Percentiles rank a stretch among this genome's conserved stretches.
These are phyloP conservation scores for Taenaris catops DNA, from an alignment of 2,888 invertebrate genomes.

Conservation along the genomic window DNA sequence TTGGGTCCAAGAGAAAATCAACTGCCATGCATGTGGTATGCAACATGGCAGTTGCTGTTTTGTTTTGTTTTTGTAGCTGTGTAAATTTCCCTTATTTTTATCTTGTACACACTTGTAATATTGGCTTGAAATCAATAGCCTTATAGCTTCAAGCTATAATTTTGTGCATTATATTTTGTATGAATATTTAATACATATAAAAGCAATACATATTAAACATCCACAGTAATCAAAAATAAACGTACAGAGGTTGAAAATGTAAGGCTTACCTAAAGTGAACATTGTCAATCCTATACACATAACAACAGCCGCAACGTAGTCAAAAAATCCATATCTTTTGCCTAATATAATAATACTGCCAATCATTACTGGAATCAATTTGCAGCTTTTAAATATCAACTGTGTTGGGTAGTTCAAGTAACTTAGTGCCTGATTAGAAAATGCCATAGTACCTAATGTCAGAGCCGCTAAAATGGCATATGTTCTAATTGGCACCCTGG, in stretches of 20 bases:
- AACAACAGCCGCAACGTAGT: slow-evolving; percentile 89
- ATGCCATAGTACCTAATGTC: slow-evolving; percentile 96
- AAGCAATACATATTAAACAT: too few species aligned
- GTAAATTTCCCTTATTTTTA: too few species aligned
- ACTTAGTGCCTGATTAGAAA: slow-evolving; percentile 96
- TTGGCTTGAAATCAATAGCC: too few species aligned
- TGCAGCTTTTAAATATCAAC: slow-evolving; percentile 98
- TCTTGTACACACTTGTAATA: too few species aligned
- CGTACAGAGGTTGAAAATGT: too few species aligned
- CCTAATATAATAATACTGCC: slow-evolving; percentile 96
- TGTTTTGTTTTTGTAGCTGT: too few species aligned
- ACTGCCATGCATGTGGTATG: too few species aligned
- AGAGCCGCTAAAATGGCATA: slow-evolving; percentile 91
- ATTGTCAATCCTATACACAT: slow-evolving; percentile 95
- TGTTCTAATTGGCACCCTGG: slow-evolving; percentile 89
- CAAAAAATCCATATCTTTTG: slow-evolving; percentile 90
- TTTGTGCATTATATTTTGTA: too few species aligned
- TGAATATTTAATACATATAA: not conserved
- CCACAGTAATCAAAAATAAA: not conserved
- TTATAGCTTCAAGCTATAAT: too few species aligned
- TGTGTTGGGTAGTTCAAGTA: slow-evolving; percentile 98
- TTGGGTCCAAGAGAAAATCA: too few species aligned
- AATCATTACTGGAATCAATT: slow-evolving; percentile 96
- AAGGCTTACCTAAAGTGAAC: slow-evolving; percentile 92
- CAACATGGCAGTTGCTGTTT: too few species aligned